Evolutionary conservation across 1,140 invertebrate species (phyloP), one percentile per base, ranked within the genome.

Genomic region (Monochamus saltuarius): DNA sequence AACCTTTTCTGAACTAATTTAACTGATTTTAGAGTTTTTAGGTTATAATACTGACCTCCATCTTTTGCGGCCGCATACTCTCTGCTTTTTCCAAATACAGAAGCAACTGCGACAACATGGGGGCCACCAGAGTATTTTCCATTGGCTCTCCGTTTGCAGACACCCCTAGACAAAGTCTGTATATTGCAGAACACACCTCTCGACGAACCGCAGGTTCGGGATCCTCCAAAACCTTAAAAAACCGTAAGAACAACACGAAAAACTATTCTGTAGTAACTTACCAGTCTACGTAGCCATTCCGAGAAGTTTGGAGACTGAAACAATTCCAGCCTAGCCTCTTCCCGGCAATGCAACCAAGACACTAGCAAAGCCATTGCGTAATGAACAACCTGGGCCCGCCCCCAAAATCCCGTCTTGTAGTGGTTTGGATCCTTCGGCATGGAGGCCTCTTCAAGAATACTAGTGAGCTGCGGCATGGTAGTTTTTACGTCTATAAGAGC

Each of bases 351-450:
- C 3, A 90, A 87, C 87, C 91, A 91, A 16, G 89, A 92, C 1
- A 92, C 89, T 7, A 94, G 76, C 9, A 94, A 77, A 4, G 88
- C 87, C 85, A 93, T 87, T 1, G 89, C 85, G 65, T 90, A 91
- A 71, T 92, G 90, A 6, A 94, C 85, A 2, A 84, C 83, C 61
- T 75, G 62, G 1, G 91, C 89, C 59, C 92, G 79, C 6, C 91
- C 91, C 84, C 91, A 94, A 63, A 94, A 88, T 8, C 91, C 90
- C 55, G 91, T 94, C 71, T 92, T 91, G 61, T 93, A 91, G 61
- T 88, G 85, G 76, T 89, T 89, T 0, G 87, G 88, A 75, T 94
- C 88, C 52, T 88, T 81, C 0, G 88, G 84, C 40, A 87, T 79
- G 0, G 90, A 90, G 17, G 92, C 91, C 78, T 95, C 91, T 71